Conservation (phyloP, 2,888 invertebrate genomes). For the Tinea pellionella region DNA sequence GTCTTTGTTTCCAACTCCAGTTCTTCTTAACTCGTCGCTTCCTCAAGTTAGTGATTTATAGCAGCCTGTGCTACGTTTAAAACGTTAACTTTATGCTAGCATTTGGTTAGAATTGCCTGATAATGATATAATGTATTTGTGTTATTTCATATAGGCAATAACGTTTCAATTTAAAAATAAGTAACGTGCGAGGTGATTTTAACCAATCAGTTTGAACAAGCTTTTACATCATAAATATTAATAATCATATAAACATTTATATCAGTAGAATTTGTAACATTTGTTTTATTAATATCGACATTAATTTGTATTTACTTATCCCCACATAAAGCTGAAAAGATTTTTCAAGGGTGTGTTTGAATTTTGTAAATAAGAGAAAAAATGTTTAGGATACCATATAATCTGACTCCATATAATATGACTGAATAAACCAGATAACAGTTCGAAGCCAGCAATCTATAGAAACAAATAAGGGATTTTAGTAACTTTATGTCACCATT, state of each 20-base stretch:
- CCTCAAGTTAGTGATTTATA: slow-evolving; percentile 43
- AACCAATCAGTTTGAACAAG: no score
- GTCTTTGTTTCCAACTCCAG: slow-evolving; percentile 31
- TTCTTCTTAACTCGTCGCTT: slow-evolving; percentile 32
- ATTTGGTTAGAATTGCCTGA: slow-evolving; percentile 34
- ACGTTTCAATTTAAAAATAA: background rate
- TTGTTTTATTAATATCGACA: no score
- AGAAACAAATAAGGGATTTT: slow-evolving; percentile 9
- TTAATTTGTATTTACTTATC: no score
- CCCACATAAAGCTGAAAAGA: no score
- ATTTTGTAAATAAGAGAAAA: no score
- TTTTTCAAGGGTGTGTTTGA: no score
- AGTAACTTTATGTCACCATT: slow-evolving; percentile 23
- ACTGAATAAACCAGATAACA: background rate
- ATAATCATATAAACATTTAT: no score
- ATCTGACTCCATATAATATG: background rate
- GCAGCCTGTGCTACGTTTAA: slow-evolving; percentile 22
- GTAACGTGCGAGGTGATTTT: no score
- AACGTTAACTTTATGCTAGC: slow-evolving; percentile 30
- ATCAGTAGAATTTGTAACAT: no score
- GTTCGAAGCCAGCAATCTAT: background rate
- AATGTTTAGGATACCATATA: no score
- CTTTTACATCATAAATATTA: no score
- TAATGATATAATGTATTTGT: slow-evolving; percentile 22
- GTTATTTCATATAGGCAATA: background rate